These are phyloP conservation scores for Hephaestus fuliginosus DNA, from an alignment of 2,797 vertebrate species.

Conservation along the genomic window DNA sequence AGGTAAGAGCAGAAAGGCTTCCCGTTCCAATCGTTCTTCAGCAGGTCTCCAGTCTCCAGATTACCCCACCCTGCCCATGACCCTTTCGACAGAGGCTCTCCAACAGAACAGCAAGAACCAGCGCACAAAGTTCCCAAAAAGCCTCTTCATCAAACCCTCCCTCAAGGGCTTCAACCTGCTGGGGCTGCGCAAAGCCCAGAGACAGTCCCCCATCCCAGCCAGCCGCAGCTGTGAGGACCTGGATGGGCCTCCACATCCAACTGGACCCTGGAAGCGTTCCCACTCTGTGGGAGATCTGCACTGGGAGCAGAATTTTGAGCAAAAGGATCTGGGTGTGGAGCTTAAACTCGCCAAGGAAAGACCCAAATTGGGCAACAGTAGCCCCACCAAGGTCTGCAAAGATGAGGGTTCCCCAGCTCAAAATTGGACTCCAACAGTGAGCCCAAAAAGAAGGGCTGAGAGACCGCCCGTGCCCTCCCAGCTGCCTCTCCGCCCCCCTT, in stretches of 20 bases:
- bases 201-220: conserved; percentile 83
- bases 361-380: conserved; percentile 42
- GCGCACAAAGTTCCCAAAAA: conserved; percentile 77
- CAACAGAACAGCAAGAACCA: conserved; percentile 84
- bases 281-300: conserved; percentile 94
- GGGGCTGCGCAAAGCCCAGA: conserved; percentile 85
- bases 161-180: conserved; percentile 78
- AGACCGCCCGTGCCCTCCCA: conserved; percentile 78
- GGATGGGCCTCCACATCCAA: conserved; percentile 81
- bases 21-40: conserved; percentile 86
- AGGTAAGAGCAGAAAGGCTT: conserved; percentile 92
- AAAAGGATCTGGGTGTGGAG: conserved; percentile 63
- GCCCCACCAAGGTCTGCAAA: conserved; percentile 52
- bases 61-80: conserved; percentile 90
- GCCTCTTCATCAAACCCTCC: conserved; percentile 79
- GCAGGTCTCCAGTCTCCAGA: conserved; percentile 86
- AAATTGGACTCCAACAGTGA: conserved; percentile 57
- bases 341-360: conserved; percentile 46
- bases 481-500: conserved; percentile 68
- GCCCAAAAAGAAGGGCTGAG: conserved; percentile 60
- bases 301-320: conserved; percentile 80
- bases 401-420: conserved; percentile 45
- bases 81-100: conserved; percentile 84
- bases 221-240: conserved; percentile 94
- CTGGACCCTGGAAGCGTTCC: conserved; percentile 89